A percentile compares a stretch with the other conserved stretches of the same genome.
These are phyloP conservation scores for Corythoichthys intestinalis DNA, from an alignment of 2,113 vertebrate genomes.

Conservation along the genomic window DNA sequence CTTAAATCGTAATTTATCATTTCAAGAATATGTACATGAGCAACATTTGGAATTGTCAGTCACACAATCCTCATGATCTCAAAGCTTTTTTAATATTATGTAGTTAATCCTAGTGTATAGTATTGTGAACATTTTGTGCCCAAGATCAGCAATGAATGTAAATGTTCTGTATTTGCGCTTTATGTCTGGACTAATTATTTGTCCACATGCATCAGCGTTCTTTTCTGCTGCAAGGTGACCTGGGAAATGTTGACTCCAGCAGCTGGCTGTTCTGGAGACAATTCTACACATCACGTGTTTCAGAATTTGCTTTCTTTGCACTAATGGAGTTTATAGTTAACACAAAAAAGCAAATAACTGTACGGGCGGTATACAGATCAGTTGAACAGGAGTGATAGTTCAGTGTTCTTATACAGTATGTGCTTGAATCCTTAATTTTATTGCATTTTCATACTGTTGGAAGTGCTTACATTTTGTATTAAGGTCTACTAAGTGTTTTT, in stretches of 20 bases:
- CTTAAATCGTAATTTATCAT: too few relatives aligned
- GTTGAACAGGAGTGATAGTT: not conserved
- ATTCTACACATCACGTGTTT: constrained; percentile 18
- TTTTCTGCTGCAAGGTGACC: constrained; percentile 32
- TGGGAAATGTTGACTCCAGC: constrained; percentile 29
- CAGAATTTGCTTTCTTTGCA: constrained; percentile 39
- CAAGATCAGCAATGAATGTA: not conserved
- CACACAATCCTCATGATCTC: too few relatives aligned
- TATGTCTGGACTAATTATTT: not conserved
- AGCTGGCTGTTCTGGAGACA: constrained; percentile 13
- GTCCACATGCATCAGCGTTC: not conserved
- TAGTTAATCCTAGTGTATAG: not conserved
- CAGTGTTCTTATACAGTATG: not conserved
- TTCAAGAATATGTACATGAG: too few relatives aligned
- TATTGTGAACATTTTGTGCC: not conserved
- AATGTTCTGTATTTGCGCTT: not conserved
- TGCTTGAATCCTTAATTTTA: not conserved
- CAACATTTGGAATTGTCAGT: too few relatives aligned
- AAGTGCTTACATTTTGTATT: not conserved
- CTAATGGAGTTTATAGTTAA: constrained; percentile 43
- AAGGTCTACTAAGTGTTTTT: not conserved
- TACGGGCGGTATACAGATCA: constrained; percentile 41
- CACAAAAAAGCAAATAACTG: constrained; percentile 21
- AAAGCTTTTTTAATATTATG: not conserved
- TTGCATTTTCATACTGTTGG: too few relatives aligned